Base-by-base conservation (phyloP, 2,113 vertebrate genomes). In the Colistium nudipinnis region DNA sequence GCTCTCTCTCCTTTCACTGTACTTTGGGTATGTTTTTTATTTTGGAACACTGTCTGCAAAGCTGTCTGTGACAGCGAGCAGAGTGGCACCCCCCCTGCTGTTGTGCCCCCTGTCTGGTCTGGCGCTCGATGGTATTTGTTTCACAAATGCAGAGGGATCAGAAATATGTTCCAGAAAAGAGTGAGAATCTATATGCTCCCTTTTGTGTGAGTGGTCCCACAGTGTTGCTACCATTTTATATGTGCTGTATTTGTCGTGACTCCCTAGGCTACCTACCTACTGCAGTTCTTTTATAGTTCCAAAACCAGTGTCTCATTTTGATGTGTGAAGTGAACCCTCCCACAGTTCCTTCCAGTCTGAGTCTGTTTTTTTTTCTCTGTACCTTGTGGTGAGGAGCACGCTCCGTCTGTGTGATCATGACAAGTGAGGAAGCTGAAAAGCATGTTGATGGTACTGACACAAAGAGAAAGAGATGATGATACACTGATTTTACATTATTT, bases 11-110 rank as follows among this genome's bases (percentile, higher is more conserved):
- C 38, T n/a, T 39, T 53, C 25, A 54, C 41, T 61, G 27, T 22
- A 53, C 68, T 35, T 74, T 5, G 10, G 66, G 57, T 41, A 10
- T 17, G 14, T 19, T 43, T 8, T 9, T 43, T 31, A 80, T 70
- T 51, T 56, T 48, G 55, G 74, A 82, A 76, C 74, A 74, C 44
- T 74, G 80, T 75, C 43, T 76, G 81, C 72, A 73, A 35, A 56
- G 41, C 66, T 56, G 64, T 72, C 19, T 9, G 38, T 62, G 62
- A 52, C 83, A 84, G 68, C 62, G 77, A 78, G 70, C 80, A 68
- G 19, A 59, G 53, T 61, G 81, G 63, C 75, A 64, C 76, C 83
- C 66, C n/a, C 74, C 69, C 72, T 76, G 57, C 62, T 81, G 56
- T 44, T 2, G 4, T 49, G 33, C 41, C 47, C 71, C 55, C 33